Evolutionary conservation across 1,140 invertebrate genomes (phyloP).

Genomic region (Lithobius niger): DNA sequence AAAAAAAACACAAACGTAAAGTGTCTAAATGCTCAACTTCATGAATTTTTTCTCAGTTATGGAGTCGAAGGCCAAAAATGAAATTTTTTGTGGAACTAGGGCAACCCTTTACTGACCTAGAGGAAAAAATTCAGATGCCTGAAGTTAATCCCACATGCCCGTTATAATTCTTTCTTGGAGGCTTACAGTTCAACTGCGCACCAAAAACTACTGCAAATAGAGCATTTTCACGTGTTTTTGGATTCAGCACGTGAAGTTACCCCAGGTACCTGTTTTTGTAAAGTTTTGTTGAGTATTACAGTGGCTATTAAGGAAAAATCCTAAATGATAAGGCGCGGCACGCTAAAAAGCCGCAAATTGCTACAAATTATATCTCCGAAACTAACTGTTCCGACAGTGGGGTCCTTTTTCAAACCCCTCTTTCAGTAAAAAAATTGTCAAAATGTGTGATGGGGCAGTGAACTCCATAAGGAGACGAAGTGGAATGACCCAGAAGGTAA

Average conservation of each 20-base stretch:
- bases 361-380: not conserved
- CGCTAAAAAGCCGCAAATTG: too few species aligned
- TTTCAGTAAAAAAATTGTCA: not conserved
- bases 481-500: not conserved
- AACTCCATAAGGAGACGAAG: not conserved
- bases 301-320: too few species aligned
- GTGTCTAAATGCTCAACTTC: not conserved
- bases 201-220: not conserved
- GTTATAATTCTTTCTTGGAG: not conserved
- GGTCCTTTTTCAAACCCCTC: not conserved
- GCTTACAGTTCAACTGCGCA: not conserved
- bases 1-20: not conserved
- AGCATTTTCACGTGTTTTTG: not conserved
- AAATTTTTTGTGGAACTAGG: too few species aligned
- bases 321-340: too few species aligned
- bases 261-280: not conserved
- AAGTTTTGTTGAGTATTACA: too few species aligned
- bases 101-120: too few species aligned
- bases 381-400: not conserved
- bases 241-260: not conserved
- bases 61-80: too few species aligned
- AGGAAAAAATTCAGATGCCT: not conserved
- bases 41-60: not conserved
- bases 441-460: not conserved
- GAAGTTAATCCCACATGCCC: not conserved